Evolutionary conservation across 2,113 vertebrate genomes (phyloP), one percentile per base, ranked within the genome.

Genomic region (Hypanus sabinus): DNA sequence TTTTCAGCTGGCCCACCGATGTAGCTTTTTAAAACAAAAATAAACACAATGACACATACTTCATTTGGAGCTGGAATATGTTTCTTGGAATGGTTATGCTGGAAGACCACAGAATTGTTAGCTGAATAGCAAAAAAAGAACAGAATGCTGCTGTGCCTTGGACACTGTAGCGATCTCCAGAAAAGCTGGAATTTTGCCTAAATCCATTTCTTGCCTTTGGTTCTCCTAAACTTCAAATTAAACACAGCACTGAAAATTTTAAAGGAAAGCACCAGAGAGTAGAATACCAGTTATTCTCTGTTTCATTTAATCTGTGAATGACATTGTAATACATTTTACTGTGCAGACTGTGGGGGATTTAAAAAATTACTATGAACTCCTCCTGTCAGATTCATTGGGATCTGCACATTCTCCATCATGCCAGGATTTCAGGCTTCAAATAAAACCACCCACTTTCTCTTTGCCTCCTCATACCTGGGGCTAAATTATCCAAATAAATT

Each of bases 21-120:
- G 85, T 65, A 90, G 85, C 62, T 9, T 90, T 90, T 33, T 90
- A 90, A 65, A 90, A 90, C n/a, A 65, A 90, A 90, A 90, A 90
- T 90, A 90, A 90, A 90, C 85, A 90, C n/a, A 90, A 90, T 90
- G 85, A 33, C 85, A 88, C 57, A 65, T 33, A 65, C 85, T 88
- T 88, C 85, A 88, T 88, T 88, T 65, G 57, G 85, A 65, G 57
- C 62, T 88, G 85, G 60, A 88, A 88, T 79, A 79, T 33, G 60
- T 65, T 65, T 88, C 57, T 88, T 65, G n/a, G 57, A 65, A 65
- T 88, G 60, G 57, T 33, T 14, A 20, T 33, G 30, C 57, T 65
- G 85, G 30, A 88, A 90, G 85, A 65, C 62, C 30, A 65, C 30
- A 90, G 83, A 90, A 79, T 36, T n/a, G 14, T 79, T 36, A 79